Conservation (phyloP, 1,140 invertebrate genomes). For the Plectrocnemia conspersa region DNA sequence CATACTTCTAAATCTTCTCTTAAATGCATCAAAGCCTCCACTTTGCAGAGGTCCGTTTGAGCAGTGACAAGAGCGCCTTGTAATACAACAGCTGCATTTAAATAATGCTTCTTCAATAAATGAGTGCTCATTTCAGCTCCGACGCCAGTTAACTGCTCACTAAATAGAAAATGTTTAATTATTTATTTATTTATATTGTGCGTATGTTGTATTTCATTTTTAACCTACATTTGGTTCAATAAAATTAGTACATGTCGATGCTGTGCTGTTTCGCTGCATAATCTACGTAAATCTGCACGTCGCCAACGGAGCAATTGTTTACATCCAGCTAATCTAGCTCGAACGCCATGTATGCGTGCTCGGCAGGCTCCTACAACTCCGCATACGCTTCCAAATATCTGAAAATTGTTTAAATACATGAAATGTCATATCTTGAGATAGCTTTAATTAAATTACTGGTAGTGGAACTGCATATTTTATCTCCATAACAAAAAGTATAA, state of each 20-base stretch:
- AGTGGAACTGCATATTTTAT: too few relatives aligned
- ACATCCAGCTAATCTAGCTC: conserved; percentile 85
- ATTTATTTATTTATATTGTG: conserved; percentile 5
- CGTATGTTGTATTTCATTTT: neutral
- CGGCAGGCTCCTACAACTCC: conserved; percentile 72
- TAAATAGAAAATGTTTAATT: conserved; percentile 39
- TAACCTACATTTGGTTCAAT: conserved; percentile 79
- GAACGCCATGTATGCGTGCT: conserved; percentile 76
- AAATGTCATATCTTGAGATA: too few relatives aligned
- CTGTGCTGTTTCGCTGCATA: conserved; percentile 90
- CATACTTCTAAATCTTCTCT: conserved; percentile 60
- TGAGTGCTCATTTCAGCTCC: conserved; percentile 68
- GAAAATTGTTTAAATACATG: conserved; percentile 23
- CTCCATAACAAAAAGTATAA: conserved; percentile 5
- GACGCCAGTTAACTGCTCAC: conserved; percentile 74
- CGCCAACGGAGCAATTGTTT: conserved; percentile 86
- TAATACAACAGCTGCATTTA: conserved; percentile 79
- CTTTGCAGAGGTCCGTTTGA: conserved; percentile 66
- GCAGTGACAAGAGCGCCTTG: conserved; percentile 65
- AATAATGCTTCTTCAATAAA: conserved; percentile 72
- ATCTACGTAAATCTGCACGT: conserved; percentile 85
- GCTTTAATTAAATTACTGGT: too few relatives aligned
- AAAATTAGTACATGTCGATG: conserved; percentile 85
- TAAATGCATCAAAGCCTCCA: conserved; percentile 78
- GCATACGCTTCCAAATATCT: conserved; percentile 80